Evolutionary conservation across 1,140 invertebrate species (phyloP), one percentile per base, ranked within the genome.

Genomic region (Ceratina calcarata): DNA sequence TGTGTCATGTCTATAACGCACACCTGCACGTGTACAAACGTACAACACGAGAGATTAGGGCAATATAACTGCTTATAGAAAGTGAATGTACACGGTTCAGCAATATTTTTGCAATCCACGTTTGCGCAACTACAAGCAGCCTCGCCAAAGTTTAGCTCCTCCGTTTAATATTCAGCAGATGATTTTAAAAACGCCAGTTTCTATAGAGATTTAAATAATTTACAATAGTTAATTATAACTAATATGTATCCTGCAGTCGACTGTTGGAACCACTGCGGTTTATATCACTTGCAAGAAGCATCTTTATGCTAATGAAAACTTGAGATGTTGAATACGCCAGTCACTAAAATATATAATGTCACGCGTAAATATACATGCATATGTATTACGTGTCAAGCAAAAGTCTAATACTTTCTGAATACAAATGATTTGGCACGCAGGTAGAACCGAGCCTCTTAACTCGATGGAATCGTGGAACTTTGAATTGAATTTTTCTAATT

Each of bases 61-160:
- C 37, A 82, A 78, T 51, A 68, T 58, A 51, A 66, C n/a, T 22
- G 62, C 13, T n/a, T 66, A 12, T 53, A 55, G 71, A 80, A 80
- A 67, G 61, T 37, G 20, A 69, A 55, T 2, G 37, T 53, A 32
- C 57, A 53, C 68, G 51, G 55, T 69, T 16, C 13, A 65, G 32
- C 16, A 45, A 75, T 8, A 76, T 76, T 80, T 83, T 83, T 75
- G 71, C 67, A 84, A 84, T 62, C 24, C 13, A 8, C n/a, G 6
- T 68, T 83, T 80, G 51, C 71, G 80, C 12, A 84, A 82, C 61
- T n/a, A 15, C 45, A 7, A 58, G 53, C 32, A 73, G 76, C 27
- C 24, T 76, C 51, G 55, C 58, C 32, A 3, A 20, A 16, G 0
- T n/a, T 18, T 55, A 55, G 16, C 57, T 64, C 4, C 3, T 8